Evolutionary conservation across 2,113 vertebrate genomes (phyloP).

Genomic region (Trogon surrucura): DNA sequence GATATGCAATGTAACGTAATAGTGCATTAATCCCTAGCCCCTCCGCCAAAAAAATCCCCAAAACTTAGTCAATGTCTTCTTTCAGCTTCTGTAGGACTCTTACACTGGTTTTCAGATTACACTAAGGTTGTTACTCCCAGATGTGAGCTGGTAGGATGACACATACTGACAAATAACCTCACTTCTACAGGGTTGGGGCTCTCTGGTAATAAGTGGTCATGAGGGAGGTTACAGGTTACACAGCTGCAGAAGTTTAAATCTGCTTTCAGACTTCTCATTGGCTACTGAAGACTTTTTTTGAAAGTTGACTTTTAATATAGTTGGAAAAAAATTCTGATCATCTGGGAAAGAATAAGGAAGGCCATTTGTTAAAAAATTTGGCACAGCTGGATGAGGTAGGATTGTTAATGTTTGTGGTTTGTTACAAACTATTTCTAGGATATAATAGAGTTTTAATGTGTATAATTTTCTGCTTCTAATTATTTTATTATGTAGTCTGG

Average conservation of each 20-base stretch:
- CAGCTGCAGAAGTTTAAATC: background rate
- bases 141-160: background rate
- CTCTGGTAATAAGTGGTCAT: background rate
- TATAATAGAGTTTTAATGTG: background rate
- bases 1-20: background rate
- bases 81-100: background rate
- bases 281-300: background rate
- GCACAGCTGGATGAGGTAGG: background rate
- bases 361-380: background rate
- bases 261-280: background rate
- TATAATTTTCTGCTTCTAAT: background rate
- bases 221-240: background rate
- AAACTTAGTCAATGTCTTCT: background rate
- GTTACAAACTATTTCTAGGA: background rate
- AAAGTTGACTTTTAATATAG: background rate
- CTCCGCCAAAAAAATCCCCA: background rate
- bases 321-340: background rate
- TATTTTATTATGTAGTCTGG: background rate
- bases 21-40: background rate
- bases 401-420: background rate
- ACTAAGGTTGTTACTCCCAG: background rate
- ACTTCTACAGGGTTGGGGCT: background rate
- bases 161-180: background rate
- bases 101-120: background rate
- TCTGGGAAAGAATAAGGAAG: background rate